Conservation (phyloP, 2,113 vertebrate species). For the Salvelinus namaycush region DNA sequence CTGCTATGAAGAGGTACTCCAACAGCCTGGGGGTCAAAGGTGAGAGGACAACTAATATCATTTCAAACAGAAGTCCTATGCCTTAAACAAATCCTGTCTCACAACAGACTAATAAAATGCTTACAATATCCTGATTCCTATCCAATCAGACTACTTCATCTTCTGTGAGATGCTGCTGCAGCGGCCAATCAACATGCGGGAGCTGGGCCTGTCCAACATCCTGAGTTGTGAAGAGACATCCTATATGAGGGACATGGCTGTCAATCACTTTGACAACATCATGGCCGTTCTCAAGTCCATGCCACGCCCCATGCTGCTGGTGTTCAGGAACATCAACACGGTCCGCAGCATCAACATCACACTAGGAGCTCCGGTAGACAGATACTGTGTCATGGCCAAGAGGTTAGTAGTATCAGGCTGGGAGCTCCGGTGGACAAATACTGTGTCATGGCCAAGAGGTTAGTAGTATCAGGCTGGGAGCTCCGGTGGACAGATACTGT, state of each 20-base stretch:
- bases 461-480: too few species aligned
- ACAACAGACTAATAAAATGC: neutral
- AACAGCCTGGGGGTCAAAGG: constrained; percentile 82
- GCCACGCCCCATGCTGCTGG: constrained; percentile 87
- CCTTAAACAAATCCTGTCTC: neutral
- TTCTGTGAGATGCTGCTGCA: constrained; percentile 92
- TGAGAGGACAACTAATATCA: constrained; percentile 54
- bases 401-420: constrained; percentile 62
- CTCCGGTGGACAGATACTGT: too few species aligned
- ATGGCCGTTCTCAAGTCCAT: constrained; percentile 84
- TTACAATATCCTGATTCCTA: neutral
- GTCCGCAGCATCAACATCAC: constrained; percentile 81
- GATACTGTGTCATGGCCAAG: constrained; percentile 88
- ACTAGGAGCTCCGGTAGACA: constrained; percentile 82
- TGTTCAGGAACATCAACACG: constrained; percentile 89
- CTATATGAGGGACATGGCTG: constrained; percentile 88
- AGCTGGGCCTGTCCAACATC: constrained; percentile 76
- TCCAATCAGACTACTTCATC: constrained; percentile 80
- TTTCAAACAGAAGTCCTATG: neutral
- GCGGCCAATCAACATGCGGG: constrained; percentile 82
- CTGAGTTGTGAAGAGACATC: constrained; percentile 78
- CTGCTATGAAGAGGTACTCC: constrained; percentile 75
- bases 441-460: constrained; percentile 89
- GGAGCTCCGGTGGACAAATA: constrained; percentile 65
- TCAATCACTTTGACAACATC: constrained; percentile 78